Conservation (phyloP, 1,140 invertebrate genomes). For the Pinna nobilis region DNA sequence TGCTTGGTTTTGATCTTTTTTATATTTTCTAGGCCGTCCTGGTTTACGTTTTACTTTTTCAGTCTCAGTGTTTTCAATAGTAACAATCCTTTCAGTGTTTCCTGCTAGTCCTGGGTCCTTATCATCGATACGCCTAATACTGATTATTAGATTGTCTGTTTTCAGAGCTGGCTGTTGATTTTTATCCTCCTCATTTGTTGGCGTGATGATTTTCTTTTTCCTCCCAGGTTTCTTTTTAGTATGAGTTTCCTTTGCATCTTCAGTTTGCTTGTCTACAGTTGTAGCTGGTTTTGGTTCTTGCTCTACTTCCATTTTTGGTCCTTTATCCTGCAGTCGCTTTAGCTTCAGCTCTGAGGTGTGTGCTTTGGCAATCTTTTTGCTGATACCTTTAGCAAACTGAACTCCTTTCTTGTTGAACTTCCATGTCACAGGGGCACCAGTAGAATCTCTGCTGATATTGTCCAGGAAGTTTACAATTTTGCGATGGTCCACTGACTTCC, state of each 20-base stretch:
- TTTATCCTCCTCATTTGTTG: not conserved
- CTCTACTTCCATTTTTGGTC: not conserved
- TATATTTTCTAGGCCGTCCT: not conserved
- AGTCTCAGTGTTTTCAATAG: not conserved
- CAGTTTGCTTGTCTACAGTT: not conserved
- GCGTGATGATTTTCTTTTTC: slow-evolving; percentile 5
- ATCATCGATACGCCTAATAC: slow-evolving; percentile 7
- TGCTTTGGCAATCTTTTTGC: slow-evolving; percentile 28
- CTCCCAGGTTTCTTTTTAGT: slow-evolving; percentile 2
- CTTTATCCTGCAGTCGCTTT: slow-evolving; percentile 3
- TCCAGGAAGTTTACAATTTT: slow-evolving; percentile 41
- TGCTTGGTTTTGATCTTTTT: not conserved
- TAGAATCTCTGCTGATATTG: slow-evolving; percentile 37
- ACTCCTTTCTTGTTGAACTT: slow-evolving; percentile 41
- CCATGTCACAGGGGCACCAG: slow-evolving; percentile 41
- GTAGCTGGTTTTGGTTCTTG: not conserved
- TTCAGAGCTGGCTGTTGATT: not conserved
- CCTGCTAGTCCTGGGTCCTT: not conserved
- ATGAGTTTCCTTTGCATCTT: not conserved
- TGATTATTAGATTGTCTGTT: slow-evolving; percentile 18
- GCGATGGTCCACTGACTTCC: slow-evolving; percentile 29
- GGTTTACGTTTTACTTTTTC: not conserved
- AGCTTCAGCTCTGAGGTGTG: not conserved
- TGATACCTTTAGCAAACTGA: slow-evolving; percentile 32
- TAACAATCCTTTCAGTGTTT: slow-evolving; percentile 9